Evolutionary conservation across 2,113 vertebrate genomes (phyloP).

Genomic region (Meriones unguiculatus): DNA sequence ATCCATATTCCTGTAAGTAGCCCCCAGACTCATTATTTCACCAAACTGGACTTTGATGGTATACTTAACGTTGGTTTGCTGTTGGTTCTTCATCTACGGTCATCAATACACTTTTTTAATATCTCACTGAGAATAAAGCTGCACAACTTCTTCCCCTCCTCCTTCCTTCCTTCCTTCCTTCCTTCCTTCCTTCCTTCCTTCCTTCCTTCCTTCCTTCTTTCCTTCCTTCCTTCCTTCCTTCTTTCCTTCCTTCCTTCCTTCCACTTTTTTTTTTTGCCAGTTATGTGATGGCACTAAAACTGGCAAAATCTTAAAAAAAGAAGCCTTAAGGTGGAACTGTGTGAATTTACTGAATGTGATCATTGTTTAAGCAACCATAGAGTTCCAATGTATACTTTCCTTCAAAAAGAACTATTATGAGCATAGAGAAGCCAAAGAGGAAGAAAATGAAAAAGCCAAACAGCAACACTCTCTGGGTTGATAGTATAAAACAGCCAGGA

Average conservation of each 20-base stretch:
- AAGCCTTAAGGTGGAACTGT: neutral
- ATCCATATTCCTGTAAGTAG: neutral
- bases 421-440: neutral
- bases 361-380: neutral
- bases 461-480: too few relatives aligned
- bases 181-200: neutral
- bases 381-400: neutral
- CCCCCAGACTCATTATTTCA: neutral
- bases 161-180: neutral
- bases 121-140: neutral
- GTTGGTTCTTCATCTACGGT: neutral
- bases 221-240: too few relatives aligned
- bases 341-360: neutral
- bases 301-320: neutral
- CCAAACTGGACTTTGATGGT: neutral
- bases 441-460: neutral
- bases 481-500: neutral
- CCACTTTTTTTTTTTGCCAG: too few relatives aligned
- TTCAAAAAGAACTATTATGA: neutral
- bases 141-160: neutral
- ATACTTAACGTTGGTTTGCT: neutral
- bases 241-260: too few relatives aligned
- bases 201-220: too few relatives aligned
- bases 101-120: neutral
- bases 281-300: neutral